Conservation (phyloP, 2,113 vertebrate genomes). For the Hippocampus zosterae region DNA sequence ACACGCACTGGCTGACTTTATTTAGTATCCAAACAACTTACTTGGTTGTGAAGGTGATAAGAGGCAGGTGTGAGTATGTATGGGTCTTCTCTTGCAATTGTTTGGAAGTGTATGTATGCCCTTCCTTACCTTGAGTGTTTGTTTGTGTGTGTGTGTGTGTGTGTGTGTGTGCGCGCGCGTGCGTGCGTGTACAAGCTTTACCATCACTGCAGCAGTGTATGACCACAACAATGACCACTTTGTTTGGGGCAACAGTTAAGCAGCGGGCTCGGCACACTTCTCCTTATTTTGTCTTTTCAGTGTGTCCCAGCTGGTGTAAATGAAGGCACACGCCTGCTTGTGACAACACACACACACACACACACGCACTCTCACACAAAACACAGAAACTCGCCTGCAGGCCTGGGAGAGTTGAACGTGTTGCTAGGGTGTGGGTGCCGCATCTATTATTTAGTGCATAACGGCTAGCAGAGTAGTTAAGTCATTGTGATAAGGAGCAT, state of each 20-base stretch:
- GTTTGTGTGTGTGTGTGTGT: background rate
- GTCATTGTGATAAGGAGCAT: slow-evolving; percentile 42
- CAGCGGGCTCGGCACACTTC: slow-evolving; percentile 55
- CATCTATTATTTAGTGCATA: slow-evolving; percentile 56
- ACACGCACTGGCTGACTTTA: slow-evolving; percentile 30
- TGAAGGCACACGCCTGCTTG: slow-evolving; percentile 60
- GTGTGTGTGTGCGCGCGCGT: background rate
- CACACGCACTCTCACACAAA: slow-evolving; percentile 15
- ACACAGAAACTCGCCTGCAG: slow-evolving; percentile 38
- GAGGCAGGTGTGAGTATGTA: slow-evolving; percentile 43
- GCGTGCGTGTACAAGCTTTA: slow-evolving; percentile 25
- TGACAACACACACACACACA: slow-evolving; percentile 24
- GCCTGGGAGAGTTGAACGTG: slow-evolving; percentile 29
- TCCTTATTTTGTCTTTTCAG: slow-evolving; percentile 46
- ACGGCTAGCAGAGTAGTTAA: slow-evolving; percentile 33
- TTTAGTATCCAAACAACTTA: slow-evolving; percentile 56
- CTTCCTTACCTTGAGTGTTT: background rate
- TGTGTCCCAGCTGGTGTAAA: slow-evolving; percentile 57
- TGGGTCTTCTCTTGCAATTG: slow-evolving; percentile 3
- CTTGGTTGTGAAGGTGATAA: slow-evolving; percentile 48
- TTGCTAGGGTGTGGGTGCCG: slow-evolving; percentile 16
- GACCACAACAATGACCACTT: slow-evolving; percentile 56
- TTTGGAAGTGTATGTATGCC: slow-evolving; percentile 34
- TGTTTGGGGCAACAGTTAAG: slow-evolving; percentile 71
- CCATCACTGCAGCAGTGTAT: slow-evolving; percentile 29